Evolutionary conservation across 2,888 invertebrate genomes (phyloP).

Genomic region (Cerastis leucographa): DNA sequence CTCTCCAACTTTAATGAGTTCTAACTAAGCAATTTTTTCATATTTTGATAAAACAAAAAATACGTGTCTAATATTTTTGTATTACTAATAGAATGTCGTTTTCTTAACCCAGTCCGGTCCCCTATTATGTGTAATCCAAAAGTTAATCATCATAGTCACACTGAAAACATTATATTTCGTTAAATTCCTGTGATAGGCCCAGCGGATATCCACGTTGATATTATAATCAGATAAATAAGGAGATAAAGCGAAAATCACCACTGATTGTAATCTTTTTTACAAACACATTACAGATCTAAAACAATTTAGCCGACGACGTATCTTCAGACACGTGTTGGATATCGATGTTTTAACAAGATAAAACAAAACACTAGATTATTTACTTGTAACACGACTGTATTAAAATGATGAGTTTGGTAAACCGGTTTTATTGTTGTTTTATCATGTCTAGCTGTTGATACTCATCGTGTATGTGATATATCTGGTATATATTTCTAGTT

Average conservation of each 20-base stretch:
- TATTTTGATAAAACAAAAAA: no score
- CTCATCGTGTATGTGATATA: not conserved
- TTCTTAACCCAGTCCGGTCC: no score
- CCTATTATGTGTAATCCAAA: no score
- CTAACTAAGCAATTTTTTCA: no score
- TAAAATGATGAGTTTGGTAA: not conserved
- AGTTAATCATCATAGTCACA: not conserved
- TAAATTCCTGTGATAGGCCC: not conserved
- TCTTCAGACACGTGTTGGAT: not conserved
- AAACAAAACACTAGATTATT: not conserved
- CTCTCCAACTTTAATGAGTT: no score
- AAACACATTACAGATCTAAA: not conserved
- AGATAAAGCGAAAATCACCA: not conserved
- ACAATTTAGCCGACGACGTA: not conserved
- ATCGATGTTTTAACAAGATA: not conserved
- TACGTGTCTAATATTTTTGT: no score
- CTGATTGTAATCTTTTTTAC: not conserved
- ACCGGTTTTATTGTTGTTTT: conserved; percentile 1
- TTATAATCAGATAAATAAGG: not conserved
- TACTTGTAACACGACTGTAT: not conserved
- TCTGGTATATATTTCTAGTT: no score
- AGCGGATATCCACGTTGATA: not conserved
- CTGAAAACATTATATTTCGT: not conserved
- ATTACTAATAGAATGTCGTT: no score
- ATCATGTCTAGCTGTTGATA: not conserved